Evolutionary conservation across 2,888 invertebrate genomes (phyloP).

Genomic region (Germaria angustata): DNA sequence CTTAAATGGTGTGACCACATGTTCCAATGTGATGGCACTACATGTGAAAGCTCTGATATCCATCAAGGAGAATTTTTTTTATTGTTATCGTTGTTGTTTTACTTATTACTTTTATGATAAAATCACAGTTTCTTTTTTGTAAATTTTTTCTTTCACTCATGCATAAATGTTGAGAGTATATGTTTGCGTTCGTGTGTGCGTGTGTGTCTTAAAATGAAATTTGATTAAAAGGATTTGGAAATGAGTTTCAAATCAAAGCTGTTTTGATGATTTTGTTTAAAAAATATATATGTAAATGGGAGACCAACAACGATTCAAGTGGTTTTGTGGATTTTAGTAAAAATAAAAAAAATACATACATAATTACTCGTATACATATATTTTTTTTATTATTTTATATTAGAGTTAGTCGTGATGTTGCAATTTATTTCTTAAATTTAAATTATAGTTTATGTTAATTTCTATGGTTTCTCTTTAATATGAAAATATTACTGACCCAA

Average conservation of each 20-base stretch:
- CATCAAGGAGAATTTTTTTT: slow-evolving; percentile 13
- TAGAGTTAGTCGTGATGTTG: neutral
- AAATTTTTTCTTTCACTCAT: neutral
- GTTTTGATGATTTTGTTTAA: neutral
- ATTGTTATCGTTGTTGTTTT: neutral
- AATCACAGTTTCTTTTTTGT: neutral
- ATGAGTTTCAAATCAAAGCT: neutral
- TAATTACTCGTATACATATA: too few species aligned
- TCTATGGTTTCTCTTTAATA: too few species aligned
- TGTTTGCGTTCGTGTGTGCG: neutral
- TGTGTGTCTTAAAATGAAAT: neutral
- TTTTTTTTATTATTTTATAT: too few species aligned
- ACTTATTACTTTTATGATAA: slow-evolving; percentile 1
- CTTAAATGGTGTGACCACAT: slow-evolving; percentile 31
- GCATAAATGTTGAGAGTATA: neutral
- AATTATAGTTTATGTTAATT: too few species aligned
- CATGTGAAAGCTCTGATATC: slow-evolving; percentile 1
- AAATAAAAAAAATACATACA: too few species aligned
- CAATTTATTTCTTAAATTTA: neutral
- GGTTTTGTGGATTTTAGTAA: neutral
- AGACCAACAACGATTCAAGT: neutral
- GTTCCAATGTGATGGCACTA: neutral
- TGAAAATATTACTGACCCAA: too few species aligned
- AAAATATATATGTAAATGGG: neutral
- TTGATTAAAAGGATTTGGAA: slow-evolving; percentile 19